Conservation (phyloP, 2,797 vertebrate genomes). For the Silurus aristotelis region DNA sequence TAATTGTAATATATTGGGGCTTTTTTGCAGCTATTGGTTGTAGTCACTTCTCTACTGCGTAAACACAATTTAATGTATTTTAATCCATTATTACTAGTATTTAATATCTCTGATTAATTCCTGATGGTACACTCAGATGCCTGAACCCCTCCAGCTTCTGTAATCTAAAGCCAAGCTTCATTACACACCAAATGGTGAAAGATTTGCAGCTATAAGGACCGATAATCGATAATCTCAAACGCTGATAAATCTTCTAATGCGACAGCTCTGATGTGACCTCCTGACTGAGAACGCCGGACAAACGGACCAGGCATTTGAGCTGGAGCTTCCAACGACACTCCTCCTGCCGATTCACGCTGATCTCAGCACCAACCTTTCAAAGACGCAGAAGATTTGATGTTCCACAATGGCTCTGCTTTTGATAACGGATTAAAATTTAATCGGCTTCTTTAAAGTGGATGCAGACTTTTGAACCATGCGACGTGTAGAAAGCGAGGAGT, state of each 20-base stretch:
- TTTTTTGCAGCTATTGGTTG: too few species aligned
- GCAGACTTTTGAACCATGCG: not conserved
- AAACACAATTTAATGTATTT: not conserved
- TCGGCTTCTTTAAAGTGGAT: not conserved
- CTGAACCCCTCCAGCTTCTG: not conserved
- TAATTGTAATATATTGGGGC: too few species aligned
- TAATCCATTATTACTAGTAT: not conserved
- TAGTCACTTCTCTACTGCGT: too few species aligned
- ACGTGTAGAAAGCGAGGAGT: not conserved
- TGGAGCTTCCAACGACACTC: not conserved
- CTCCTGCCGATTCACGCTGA: not conserved
- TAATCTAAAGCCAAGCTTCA: not conserved
- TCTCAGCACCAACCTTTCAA: not conserved
- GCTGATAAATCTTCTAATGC: not conserved
- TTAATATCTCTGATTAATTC: not conserved
- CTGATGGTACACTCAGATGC: not conserved
- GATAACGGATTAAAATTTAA: slow-evolving; percentile 4
- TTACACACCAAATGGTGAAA: not conserved
- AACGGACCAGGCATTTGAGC: too few species aligned
- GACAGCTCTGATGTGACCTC: not conserved
- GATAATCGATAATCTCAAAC: not conserved
- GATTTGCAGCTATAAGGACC: not conserved
- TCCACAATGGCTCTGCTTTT: not conserved
- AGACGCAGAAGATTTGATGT: not conserved
- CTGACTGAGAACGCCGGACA: not conserved